Evolutionary conservation across 2,797 vertebrate genomes (phyloP).

Genomic region (Oophaga sylvatica): DNA sequence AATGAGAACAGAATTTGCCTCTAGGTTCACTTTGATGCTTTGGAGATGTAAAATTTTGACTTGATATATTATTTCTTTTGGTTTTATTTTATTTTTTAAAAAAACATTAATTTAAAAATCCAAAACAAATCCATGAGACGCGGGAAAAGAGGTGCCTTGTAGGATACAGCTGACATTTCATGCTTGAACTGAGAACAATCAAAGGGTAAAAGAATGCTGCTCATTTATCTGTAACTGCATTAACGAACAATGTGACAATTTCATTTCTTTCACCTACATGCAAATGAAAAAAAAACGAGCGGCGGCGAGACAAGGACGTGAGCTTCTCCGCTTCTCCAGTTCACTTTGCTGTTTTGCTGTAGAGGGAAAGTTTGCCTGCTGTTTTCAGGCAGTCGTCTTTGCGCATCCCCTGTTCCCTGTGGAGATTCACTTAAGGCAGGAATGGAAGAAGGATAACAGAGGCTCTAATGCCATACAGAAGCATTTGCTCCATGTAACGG

Average conservation of each 20-base stretch:
- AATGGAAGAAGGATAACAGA: conserved; percentile 3
- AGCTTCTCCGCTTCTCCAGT: background rate
- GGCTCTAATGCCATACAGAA: conserved; percentile 8
- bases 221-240: conserved; percentile 34
- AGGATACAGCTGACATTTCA: conserved; percentile 45
- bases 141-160: background rate
- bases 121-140: conserved; percentile 22
- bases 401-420: background rate
- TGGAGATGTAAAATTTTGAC: conserved; percentile 14
- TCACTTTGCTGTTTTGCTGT: background rate
- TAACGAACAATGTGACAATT: conserved; percentile 44
- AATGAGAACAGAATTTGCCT: conserved; percentile 9
- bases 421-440: background rate
- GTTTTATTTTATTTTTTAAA: background rate
- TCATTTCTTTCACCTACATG: conserved; percentile 25
- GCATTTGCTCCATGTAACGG: background rate
- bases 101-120: conserved; percentile 37
- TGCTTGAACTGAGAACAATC: conserved; percentile 39
- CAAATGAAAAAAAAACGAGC: background rate
- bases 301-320: background rate
- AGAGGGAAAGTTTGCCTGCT: conserved; percentile 14
- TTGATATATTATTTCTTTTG: background rate
- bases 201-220: background rate
- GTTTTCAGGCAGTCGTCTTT: background rate
- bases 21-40: background rate